These are phyloP conservation scores for Festucalex cinctus DNA, from an alignment of 2,113 vertebrate species.

Conservation along the genomic window DNA sequence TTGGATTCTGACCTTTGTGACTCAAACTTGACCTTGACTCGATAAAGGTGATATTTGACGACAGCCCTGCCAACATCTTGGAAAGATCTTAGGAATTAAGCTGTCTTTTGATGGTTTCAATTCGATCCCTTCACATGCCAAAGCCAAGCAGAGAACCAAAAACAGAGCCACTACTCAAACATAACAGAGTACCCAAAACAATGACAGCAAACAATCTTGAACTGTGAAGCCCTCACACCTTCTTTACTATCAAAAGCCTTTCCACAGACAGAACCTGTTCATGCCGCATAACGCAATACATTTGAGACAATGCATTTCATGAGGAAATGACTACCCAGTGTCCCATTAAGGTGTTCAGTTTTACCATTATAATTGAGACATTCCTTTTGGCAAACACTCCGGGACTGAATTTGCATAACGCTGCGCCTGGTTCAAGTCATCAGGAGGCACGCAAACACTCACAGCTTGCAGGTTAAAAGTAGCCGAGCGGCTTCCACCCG, in stretches of 20 bases:
- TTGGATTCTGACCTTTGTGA: too few species aligned
- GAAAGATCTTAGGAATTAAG: too few species aligned
- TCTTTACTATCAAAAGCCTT: too few species aligned
- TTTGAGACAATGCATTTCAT: constrained; percentile 20
- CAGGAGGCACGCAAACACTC: neutral
- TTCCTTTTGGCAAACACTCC: constrained; percentile 24
- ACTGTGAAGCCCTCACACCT: too few species aligned
- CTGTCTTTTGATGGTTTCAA: too few species aligned
- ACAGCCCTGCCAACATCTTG: too few species aligned
- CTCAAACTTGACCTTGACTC: too few species aligned
- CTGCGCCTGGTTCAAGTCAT: constrained; percentile 7
- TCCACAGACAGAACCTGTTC: too few species aligned
- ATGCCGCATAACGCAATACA: neutral
- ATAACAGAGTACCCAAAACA: neutral
- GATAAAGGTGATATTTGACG: too few species aligned
- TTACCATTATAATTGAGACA: neutral
- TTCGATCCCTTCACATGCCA: too few species aligned
- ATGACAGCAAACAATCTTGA: neutral
- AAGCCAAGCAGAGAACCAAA: neutral
- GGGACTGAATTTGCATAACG: constrained; percentile 23
- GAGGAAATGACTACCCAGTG: neutral
- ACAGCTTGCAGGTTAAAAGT: constrained; percentile 26
- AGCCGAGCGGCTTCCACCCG: constrained; percentile 46
- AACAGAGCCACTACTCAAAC: neutral
- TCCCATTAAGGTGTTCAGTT: neutral